These are phyloP conservation scores for Phrynosoma blainvillii DNA, from an alignment of 2,113 vertebrate genomes.

Conservation along the genomic window DNA sequence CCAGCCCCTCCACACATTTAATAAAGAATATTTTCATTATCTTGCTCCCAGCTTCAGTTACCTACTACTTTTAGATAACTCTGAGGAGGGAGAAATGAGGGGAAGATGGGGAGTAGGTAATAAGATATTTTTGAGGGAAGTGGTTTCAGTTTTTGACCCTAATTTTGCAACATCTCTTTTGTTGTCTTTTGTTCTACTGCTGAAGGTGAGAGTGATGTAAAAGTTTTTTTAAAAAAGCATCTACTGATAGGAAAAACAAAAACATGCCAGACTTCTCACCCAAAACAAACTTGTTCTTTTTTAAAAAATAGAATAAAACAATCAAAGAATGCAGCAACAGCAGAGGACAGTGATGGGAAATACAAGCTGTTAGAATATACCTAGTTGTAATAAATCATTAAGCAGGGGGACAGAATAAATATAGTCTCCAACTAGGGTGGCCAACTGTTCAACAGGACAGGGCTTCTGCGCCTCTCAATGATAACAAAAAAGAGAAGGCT, in stretches of 20 bases:
- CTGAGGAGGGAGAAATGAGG: too few species aligned
- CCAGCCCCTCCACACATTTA: too few species aligned
- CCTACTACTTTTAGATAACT: too few species aligned
- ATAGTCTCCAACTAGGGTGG: background rate
- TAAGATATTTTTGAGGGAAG: background rate
- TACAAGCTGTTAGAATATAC: background rate
- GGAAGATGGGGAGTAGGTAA: too few species aligned
- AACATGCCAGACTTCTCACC: conserved; percentile 5
- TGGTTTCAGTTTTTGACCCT: background rate
- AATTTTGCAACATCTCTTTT: background rate
- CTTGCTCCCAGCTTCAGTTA: too few species aligned
- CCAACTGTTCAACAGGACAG: background rate
- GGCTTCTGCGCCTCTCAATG: background rate
- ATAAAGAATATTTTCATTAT: too few species aligned
- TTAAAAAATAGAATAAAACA: background rate
- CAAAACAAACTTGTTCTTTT: background rate
- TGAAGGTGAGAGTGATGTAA: background rate
- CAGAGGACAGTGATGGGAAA: background rate
- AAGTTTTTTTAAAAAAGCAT: background rate
- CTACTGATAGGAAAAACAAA: background rate
- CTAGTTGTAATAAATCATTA: background rate
- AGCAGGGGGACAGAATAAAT: background rate
- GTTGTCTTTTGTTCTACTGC: background rate
- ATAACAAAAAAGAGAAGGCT: background rate
- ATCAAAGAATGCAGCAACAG: conserved; percentile 6